phyloP scores from a whole-genome alignment of 1,140 invertebrate species.

The Ostrea edulis region DNA sequence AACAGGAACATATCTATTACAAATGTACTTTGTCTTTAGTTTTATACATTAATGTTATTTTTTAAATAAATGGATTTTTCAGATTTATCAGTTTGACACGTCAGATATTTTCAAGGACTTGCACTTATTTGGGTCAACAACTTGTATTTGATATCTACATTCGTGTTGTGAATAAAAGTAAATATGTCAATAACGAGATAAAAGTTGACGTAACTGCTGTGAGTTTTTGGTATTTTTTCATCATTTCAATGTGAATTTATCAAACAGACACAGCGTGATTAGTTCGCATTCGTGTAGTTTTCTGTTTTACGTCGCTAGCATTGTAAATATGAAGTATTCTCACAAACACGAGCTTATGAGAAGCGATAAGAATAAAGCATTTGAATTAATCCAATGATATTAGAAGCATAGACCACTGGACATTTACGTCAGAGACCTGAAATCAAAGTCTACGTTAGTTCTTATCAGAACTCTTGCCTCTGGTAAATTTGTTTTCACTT shows the following conservation, averaged over 20 bases:
- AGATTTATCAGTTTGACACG: background rate
- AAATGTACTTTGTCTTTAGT: background rate
- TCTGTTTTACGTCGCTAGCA: background rate
- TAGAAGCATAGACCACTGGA: no score
- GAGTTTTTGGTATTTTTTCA: constrained; percentile 10
- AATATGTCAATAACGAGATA: background rate
- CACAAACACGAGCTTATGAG: background rate
- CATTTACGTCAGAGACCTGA: no score
- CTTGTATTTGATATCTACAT: background rate
- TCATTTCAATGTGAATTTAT: background rate
- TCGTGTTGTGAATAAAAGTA: background rate
- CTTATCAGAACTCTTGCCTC: no score
- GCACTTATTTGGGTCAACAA: background rate
- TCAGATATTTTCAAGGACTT: no score
- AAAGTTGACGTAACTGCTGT: background rate
- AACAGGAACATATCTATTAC: no score
- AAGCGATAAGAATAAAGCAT: no score
- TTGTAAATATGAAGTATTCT: background rate
- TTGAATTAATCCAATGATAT: no score
- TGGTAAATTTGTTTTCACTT: no score
- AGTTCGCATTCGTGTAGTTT: background rate
- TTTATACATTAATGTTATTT: background rate
- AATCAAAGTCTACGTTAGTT: no score
- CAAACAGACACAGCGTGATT: background rate
- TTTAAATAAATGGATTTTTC: background rate